Evolutionary conservation across 2,113 vertebrate genomes (phyloP).

Genomic region (Nannospalax galili): DNA sequence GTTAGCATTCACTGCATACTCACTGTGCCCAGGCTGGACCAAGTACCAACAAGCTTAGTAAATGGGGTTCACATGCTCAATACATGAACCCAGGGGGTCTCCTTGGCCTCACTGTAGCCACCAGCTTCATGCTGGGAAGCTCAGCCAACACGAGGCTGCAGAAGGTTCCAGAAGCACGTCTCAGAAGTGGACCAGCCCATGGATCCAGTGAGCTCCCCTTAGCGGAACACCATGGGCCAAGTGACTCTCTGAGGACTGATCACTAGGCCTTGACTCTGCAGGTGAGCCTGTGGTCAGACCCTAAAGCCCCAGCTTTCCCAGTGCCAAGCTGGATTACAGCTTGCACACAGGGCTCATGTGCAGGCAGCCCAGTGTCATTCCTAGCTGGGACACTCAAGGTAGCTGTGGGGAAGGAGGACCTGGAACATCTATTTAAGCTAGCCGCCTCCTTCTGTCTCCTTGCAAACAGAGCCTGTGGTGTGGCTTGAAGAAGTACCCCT

Average conservation of each 20-base stretch:
- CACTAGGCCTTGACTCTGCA: too few relatives aligned
- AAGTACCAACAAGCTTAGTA: background rate
- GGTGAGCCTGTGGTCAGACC: too few relatives aligned
- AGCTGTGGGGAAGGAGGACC: background rate
- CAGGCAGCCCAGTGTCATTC: background rate
- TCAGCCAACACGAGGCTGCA: background rate
- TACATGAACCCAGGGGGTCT: too few relatives aligned
- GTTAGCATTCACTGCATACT: too few relatives aligned
- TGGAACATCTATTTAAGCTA: too few relatives aligned
- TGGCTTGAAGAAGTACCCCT: background rate
- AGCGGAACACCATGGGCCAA: too few relatives aligned
- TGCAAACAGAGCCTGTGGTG: background rate
- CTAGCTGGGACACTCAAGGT: background rate
- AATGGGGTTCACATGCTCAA: background rate
- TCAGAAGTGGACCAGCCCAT: background rate
- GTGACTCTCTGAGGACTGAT: too few relatives aligned
- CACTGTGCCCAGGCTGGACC: background rate
- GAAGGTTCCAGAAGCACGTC: background rate
- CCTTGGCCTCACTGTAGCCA: background rate
- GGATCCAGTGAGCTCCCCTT: background rate
- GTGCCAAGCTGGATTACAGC: background rate
- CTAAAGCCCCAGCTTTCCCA: background rate
- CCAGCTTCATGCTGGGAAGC: background rate
- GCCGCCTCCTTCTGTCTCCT: background rate
- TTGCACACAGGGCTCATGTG: rapidly evolving